Evolutionary conservation across 2,888 invertebrate species (phyloP).

Genomic region (Cheilosia pagana): DNA sequence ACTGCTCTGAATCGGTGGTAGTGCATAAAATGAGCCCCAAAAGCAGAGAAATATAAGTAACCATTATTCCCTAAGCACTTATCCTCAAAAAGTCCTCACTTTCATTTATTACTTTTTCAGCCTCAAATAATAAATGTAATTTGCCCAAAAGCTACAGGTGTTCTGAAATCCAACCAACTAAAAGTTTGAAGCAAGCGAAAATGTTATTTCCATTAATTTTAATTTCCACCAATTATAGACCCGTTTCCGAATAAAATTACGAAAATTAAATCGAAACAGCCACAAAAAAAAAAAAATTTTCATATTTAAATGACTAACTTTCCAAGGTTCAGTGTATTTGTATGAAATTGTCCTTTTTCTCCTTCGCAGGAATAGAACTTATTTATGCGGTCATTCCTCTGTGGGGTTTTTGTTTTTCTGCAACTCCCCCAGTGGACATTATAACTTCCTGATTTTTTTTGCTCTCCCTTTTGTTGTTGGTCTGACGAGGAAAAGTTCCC

Average conservation of each 20-base stretch:
- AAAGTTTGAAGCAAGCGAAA: neutral
- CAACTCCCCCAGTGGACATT: neutral
- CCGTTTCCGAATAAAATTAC: neutral
- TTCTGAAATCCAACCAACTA: neutral
- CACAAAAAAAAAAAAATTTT: neutral
- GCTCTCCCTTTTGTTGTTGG: neutral
- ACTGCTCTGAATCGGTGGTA: no score
- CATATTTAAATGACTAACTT: neutral
- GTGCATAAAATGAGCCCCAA: no score
- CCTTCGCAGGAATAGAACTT: neutral
- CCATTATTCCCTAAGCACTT: no score
- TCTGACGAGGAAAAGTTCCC: no score
- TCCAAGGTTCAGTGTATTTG: neutral
- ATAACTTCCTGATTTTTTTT: neutral
- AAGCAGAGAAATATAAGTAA: no score
- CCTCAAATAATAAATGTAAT: neutral
- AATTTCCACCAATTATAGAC: neutral
- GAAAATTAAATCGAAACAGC: neutral
- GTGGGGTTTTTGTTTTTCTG: neutral
- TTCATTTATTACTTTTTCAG: no score
- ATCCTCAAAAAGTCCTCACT: no score
- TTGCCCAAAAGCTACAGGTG: neutral
- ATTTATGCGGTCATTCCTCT: constrained; percentile 6
- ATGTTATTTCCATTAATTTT: no score
- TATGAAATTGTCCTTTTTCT: no score